Base-by-base conservation (phyloP, 2,113 vertebrate genomes). In the Nothobranchius kuhntae region DNA sequence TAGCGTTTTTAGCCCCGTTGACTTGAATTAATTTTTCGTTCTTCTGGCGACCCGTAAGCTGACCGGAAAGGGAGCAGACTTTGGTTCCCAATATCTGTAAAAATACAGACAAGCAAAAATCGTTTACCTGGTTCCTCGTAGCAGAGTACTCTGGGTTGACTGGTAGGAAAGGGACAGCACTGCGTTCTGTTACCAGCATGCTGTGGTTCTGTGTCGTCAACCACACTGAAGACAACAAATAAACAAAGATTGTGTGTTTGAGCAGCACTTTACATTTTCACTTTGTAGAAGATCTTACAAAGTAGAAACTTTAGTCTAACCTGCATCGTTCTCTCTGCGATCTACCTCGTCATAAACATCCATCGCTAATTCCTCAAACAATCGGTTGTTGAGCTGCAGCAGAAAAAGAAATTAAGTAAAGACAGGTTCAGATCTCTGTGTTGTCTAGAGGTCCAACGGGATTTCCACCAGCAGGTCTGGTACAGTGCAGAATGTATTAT, bases 171-270 rank as follows among this genome's bases (percentile, higher is more conserved):
- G 97, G 97, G 62, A 98, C 97, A 0, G 97, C 97, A 0, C 96
- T 99, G 77, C 97, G 95, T 84, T 99, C 97, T 0, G 96, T 99
- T 80, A 99, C 97, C 92, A 99, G 89, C 3, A 96, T 98, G 91
- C 96, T 98, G 93, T 99, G 97, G 92, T 99, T 98, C 88, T 99
- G 97, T 0, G 97, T 99, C 0, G 97, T 96, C 81, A 99, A 95
- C 97, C 97, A 99, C 61, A 99, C 97, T 98, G 89, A 1, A 71
- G 73, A 61, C 65, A 84, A 21, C 84, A 50, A 63, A 6, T 40
- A 48, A 69, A 64, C 12, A 65, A 26, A 62, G 6, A 55, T 3
- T n/a, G 36, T 30, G n/a, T n/a, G 3, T 75, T 40, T 35, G 53
- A 68, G 54, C 35, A 71, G 51, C 60, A 73, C 70, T n/a, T n/a